phyloP scores from a whole-genome alignment of 2,888 invertebrate species.

The Ophonus ardosiacus region DNA sequence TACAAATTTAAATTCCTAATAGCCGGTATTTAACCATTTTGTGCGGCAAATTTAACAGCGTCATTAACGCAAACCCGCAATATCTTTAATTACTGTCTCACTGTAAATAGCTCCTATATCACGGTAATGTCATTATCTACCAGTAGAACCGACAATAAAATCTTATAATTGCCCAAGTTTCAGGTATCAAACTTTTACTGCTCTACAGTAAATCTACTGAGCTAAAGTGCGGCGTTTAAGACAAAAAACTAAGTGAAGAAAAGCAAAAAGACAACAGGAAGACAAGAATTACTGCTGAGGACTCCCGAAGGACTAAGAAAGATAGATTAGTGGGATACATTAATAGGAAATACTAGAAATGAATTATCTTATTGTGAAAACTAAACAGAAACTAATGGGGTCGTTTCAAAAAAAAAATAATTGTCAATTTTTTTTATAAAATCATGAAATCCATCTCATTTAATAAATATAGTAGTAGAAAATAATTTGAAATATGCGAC shows the following conservation, averaged over 20 bases:
- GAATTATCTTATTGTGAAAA: no score
- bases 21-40: background rate
- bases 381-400: no score
- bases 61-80: background rate
- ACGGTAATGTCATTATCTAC: background rate
- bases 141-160: conserved; percentile 17
- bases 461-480: no score
- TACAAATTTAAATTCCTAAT: conserved; percentile 2
- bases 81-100: conserved; percentile 30
- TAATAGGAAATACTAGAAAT: no score
- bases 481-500: no score
- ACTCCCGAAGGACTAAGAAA: background rate
- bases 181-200: conserved; percentile 25
- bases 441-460: no score
- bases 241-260: conserved; percentile 32
- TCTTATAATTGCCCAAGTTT: conserved; percentile 40
- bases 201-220: background rate
- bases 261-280: background rate
- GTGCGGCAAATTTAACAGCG: conserved; percentile 7
- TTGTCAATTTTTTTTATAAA: no score
- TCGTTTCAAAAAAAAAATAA: no score
- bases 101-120: background rate
- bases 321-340: no score
- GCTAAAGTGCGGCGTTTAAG: conserved; percentile 14
- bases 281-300: background rate